These are phyloP conservation scores for Pyrgus malvae DNA, from an alignment of 2,888 invertebrate genomes.

Conservation along the genomic window DNA sequence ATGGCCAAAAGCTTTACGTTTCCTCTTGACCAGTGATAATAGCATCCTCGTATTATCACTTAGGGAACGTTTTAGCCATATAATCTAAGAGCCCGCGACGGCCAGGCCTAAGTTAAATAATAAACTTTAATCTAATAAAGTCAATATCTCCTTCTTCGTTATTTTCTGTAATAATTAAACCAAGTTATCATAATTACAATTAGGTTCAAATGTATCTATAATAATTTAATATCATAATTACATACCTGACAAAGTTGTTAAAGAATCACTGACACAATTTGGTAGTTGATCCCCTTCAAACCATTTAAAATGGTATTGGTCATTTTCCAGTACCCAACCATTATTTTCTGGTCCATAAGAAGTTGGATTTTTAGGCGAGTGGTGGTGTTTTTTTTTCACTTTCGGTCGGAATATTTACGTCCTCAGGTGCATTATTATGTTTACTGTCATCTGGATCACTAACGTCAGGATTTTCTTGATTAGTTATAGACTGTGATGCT, in stretches of 20 bases:
- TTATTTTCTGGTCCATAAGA: constrained; percentile 34
- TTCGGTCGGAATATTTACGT: no score
- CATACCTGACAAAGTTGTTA: background rate
- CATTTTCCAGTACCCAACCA: constrained; percentile 36
- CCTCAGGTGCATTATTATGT: constrained; percentile 36
- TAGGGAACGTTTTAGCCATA: no score
- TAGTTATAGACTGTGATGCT: no score
- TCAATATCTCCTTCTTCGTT: background rate
- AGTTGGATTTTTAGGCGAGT: constrained; percentile 33
- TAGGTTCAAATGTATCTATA: background rate
- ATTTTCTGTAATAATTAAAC: background rate
- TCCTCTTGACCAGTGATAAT: no score
- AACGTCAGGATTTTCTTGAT: no score
- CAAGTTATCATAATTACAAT: background rate
- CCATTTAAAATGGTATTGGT: constrained; percentile 28
- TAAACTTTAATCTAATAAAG: no score
- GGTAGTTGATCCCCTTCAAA: constrained; percentile 5
- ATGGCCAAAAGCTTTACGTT: no score
- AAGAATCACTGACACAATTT: background rate
- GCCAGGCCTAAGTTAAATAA: no score
- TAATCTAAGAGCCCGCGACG: background rate
- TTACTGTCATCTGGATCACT: no score
- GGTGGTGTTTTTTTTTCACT: no score
- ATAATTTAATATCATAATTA: background rate
- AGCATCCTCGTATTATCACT: no score